Evolutionary conservation across 2,113 vertebrate genomes (phyloP), one percentile per base, ranked within the genome.

Genomic region (Bambusicola thoracicus): DNA sequence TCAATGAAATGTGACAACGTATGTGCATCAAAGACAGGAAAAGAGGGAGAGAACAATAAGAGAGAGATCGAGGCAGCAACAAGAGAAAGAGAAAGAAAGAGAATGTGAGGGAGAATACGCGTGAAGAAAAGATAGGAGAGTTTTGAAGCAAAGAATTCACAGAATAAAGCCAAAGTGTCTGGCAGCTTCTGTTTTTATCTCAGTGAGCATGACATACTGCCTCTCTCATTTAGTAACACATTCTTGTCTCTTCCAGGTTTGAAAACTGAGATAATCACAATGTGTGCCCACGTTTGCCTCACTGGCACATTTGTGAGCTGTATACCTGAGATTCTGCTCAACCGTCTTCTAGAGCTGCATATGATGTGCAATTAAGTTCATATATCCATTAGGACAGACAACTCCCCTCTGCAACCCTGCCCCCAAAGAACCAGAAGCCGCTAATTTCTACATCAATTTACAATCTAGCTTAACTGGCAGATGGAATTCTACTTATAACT

Each of bases 1-100:
- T 98, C 97, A 97, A 97, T 97, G 97, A 97, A 97, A 97, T 98
- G 98, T 98, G 98, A 98, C 98, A 96, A 98, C 97, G 98, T 97
- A 94, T 97, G 97, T 96, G 98, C 97, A 98, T 98, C 97, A 98
- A 97, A 98, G 97, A 93, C 92, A 65, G 95, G 89, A 24, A 95
- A 96, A 95, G 92, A 94, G 94, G 90, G 95, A 95, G 96, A 95
- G 97, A 97, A 98, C 95, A 97, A 98, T 98, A 90, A 96, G 81
- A 96, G 96, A 96, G 96, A 93, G 96, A 98, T 97, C 80, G 95
- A 77, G 92, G 94, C 96, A 97, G 96, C 87, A 69, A 29, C 4
- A 68, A 66, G 85, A 94, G 85, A 85, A 92, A 87, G 94, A 92
- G 92, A 56, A 86, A 93, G 96, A 94, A 93, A 86, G 77, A 58